These are phyloP conservation scores for Terebella lapidaria DNA, from an alignment of 2,888 invertebrate genomes.

Conservation along the genomic window DNA sequence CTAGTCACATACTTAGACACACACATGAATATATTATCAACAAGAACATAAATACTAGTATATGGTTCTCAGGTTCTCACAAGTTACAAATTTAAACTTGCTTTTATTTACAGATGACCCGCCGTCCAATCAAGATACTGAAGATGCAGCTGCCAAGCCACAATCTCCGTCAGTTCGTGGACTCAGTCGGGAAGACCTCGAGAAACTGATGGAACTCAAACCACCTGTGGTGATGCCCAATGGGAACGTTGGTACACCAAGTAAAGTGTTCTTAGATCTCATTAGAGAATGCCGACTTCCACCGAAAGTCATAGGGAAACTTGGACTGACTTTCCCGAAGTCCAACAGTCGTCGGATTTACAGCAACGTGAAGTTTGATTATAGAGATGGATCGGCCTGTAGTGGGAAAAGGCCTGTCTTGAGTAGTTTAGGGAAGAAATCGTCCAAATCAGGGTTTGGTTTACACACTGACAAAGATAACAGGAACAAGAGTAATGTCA, in stretches of 20 bases:
- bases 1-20: too few species aligned
- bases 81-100: too few species aligned
- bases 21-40: too few species aligned
- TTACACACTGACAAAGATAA: too few species aligned
- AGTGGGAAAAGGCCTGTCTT: neutral
- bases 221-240: constrained; percentile 55
- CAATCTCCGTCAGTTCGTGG: neutral
- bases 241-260: constrained; percentile 61
- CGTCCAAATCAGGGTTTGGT: neutral
- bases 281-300: constrained; percentile 56
- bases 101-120: too few species aligned
- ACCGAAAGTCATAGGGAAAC: constrained; percentile 53
- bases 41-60: too few species aligned
- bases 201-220: constrained; percentile 40
- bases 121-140: too few species aligned
- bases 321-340: constrained; percentile 51
- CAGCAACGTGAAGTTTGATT: constrained; percentile 54
- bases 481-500: too few species aligned
- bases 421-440: too few species aligned
- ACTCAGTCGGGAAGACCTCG: constrained; percentile 36
- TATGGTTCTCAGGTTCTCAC: too few species aligned
- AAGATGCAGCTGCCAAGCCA: too few species aligned
- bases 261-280: constrained; percentile 53
- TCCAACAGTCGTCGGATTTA: constrained; percentile 49
- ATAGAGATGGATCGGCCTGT: too few species aligned